Evolutionary conservation across 2,113 vertebrate species (phyloP), one percentile per base, ranked within the genome.

Genomic region (Eulemur rufifrons): DNA sequence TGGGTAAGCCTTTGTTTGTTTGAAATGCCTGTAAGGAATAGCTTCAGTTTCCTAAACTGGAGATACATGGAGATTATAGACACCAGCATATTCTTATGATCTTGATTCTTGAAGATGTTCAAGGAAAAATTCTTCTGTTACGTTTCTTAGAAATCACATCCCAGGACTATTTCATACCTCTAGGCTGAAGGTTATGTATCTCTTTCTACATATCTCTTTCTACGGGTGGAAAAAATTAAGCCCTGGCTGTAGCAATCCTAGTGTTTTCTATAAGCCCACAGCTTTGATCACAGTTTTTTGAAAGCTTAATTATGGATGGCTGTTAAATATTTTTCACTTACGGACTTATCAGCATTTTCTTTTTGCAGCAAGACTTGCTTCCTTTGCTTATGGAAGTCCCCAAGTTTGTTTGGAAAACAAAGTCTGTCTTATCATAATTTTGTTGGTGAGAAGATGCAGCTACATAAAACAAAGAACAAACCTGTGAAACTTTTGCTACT

Each of bases 401-500:
- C 86, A 29, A 47, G 0, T 97, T 98, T 98, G 96, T 98, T 98
- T 99, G 96, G 97, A 97, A 99, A 98, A 98, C 97, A 98, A 98
- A 90, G 78, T 93, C 94, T 92, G 85, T 96, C 95, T 98, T 99
- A 98, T 98, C 95, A 0, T 93, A 84, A 18, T 98, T 96, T 97
- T 98, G 45, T 95, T 94, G 86, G 84, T 88, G 91, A 92, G 96
- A 97, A 97, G 96, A 96, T 23, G 5, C 80, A 89, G 89, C 94
- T 95, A 86, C 52, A 59, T 88, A 91, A 93, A 86, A 91, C 78
- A 89, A 86, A 96, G 91, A 89, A 45, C 50, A 88, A 64, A 94
- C 85, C 92, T 94, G 45, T 81, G 81, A 66, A 66, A 47, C 76
- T 4, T 73, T 77, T 21, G 64, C 77, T 52, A 18, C 61, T 94